Base-by-base conservation (phyloP, 1,140 invertebrate species). In the honey bee (Apis mellifera) region DNA sequence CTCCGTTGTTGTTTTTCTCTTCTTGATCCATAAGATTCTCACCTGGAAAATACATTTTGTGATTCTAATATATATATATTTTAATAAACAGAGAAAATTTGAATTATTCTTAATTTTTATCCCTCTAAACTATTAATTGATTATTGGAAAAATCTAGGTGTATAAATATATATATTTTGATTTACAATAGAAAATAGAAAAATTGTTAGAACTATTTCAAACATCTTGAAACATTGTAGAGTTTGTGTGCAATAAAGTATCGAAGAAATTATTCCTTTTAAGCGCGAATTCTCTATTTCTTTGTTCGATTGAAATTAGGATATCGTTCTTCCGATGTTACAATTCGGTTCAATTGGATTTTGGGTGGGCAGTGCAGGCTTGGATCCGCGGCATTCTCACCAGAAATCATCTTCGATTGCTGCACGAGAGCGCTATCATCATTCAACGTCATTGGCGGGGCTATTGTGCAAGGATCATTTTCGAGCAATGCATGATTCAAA, bases 391-490 rank as follows among this genome's bases (percentile, higher is more conserved):
- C 1, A 81, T 90, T n/a, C 7, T 88, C 19, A 89, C 86, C 8
- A 76, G 91, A 48, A 86, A 87, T 54, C 88, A 90, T 74, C 26
- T 89, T 13, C 74, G 85, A 52, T 78, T 72, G 64, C 79, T 91
- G 48, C 85, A 90, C n/a, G 11, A 65, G 64, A 71, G 62, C 55
- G 87, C 89, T 12, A 86, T 52, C 23, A 82, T 78, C 23, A 82
- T 92, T 52, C 91, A 92, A 48, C 82, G 83, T 21, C 66, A 89
- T 70, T 92, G 91, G 91, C 86, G 90, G 12, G 86, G 89, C 69
- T 86, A 88, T 78, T 32, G 21, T 2, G 75, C 68, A 15, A 86
- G 86, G 70, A 80, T 73, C 23, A 70, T 66, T 9, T 48, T 83
- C 2, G 64, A 80, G 69, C 84, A 62, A 59, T 78, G 84, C 70